Percentiles rank a stretch among this genome's conserved stretches.
These are phyloP conservation scores for Zoroaster sp. DNA, from an alignment of 53 echinoderm and acorn worm species.

Conservation along the genomic window DNA sequence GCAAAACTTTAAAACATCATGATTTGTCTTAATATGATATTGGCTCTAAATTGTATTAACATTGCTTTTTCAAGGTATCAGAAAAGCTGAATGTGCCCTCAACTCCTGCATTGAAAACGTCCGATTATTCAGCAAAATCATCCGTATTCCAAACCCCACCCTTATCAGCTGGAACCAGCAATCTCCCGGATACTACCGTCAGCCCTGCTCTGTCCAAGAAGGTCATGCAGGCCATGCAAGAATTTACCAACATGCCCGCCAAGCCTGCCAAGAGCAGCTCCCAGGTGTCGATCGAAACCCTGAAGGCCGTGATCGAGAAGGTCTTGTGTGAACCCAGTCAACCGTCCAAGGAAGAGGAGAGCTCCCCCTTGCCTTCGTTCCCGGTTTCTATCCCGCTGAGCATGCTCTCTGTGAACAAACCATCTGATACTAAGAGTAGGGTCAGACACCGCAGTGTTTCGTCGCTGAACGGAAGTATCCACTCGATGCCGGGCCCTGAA, in stretches of 20 bases:
- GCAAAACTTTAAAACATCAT: no score
- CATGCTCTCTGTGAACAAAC: slow-evolving; percentile 5
- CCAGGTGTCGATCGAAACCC: slow-evolving; percentile 17
- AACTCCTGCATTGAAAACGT: background rate
- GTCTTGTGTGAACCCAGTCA: background rate
- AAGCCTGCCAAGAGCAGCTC: background rate
- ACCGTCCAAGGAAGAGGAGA: background rate
- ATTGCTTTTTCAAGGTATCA: background rate
- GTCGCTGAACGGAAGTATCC: background rate
- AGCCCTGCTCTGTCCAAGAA: slow-evolving; percentile 15
- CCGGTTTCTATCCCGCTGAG: slow-evolving; percentile 23
- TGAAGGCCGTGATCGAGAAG: slow-evolving; percentile 22
- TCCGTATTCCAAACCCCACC: background rate
- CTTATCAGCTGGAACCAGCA: background rate
- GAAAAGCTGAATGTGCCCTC: background rate
- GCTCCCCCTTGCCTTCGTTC: background rate
- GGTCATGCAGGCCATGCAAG: slow-evolving; percentile 5
- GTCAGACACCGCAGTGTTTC: background rate
- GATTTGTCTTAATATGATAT: no score
- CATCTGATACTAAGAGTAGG: background rate
- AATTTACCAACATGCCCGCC: background rate
- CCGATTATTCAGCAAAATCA: no score
- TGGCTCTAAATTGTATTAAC: no score
- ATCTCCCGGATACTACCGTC: background rate
- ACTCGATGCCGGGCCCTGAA: background rate